Conservation (phyloP, 2,113 vertebrate genomes). For the Vulpes vulpes region DNA sequence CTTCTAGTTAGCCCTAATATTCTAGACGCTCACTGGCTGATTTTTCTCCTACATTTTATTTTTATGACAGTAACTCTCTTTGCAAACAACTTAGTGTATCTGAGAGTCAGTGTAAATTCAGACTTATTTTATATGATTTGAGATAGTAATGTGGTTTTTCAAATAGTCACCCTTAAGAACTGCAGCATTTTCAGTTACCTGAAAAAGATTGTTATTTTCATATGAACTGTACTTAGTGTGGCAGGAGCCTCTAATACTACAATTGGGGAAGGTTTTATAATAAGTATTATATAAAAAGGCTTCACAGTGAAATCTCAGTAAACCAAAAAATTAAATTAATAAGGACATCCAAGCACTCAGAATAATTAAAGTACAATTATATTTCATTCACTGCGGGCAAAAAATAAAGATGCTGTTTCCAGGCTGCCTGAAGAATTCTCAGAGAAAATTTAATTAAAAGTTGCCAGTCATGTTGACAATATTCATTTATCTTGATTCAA, state of each 20-base stretch:
- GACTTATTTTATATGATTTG: neutral
- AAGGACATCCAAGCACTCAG: neutral
- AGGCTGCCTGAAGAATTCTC: slow-evolving; percentile 31
- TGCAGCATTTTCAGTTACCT: neutral
- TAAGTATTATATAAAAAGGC: neutral
- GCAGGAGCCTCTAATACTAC: neutral
- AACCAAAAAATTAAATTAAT: slow-evolving; percentile 20
- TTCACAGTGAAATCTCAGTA: neutral
- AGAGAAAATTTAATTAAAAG: slow-evolving; percentile 51
- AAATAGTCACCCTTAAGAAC: neutral
- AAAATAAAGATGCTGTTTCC: slow-evolving; percentile 26
- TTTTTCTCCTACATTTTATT: neutral
- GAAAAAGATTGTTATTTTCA: neutral
- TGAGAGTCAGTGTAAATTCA: neutral
- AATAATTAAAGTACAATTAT: slow-evolving; percentile 30
- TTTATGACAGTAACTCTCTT: neutral
- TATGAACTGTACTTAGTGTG: neutral
- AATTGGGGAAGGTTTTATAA: neutral
- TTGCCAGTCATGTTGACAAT: neutral
- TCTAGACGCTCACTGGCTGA: neutral
- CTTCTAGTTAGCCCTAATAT: neutral
- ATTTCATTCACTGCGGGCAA: neutral
- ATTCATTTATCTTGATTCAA: slow-evolving; percentile 47
- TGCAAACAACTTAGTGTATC: neutral
- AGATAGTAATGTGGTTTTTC: neutral